Percentiles rank a stretch among this genome's conserved stretches.
These are phyloP conservation scores for Eristalinus aeneus DNA, from an alignment of 2,888 invertebrate species.

Conservation along the genomic window DNA sequence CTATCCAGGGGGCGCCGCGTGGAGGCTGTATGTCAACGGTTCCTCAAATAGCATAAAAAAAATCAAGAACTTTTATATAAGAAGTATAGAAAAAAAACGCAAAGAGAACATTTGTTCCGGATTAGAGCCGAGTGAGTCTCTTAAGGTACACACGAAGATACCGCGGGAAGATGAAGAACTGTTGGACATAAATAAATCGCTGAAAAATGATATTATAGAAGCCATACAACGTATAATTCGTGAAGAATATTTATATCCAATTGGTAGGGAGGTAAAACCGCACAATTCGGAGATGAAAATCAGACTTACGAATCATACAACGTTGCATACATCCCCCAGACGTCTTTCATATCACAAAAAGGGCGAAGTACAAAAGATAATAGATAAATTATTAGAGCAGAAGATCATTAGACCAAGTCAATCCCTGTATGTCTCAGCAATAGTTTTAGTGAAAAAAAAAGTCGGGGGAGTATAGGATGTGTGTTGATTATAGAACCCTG, in stretches of 20 bases:
- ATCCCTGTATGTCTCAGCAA: neutral
- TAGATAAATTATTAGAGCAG: neutral
- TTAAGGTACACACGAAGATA: neutral
- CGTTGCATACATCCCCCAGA: neutral
- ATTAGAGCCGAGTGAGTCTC: neutral
- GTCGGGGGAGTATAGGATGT: neutral
- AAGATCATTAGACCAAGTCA: neutral
- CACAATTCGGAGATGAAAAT: constrained; percentile 22
- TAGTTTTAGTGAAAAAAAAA: neutral
- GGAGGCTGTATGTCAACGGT: no score
- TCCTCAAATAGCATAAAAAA: no score
- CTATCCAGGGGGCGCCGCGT: no score
- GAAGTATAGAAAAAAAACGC: neutral
- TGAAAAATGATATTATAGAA: constrained; percentile 1
- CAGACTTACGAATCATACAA: neutral
- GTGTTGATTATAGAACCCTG: neutral
- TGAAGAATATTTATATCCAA: constrained; percentile 14
- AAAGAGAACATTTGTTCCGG: neutral
- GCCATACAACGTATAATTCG: neutral
- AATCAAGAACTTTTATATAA: neutral
- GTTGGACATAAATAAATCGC: constrained; percentile 14
- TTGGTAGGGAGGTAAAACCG: constrained; percentile 5
- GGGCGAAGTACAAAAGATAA: neutral
- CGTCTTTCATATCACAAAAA: neutral
- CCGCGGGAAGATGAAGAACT: neutral